Conservation (phyloP, 2,888 invertebrate species). For the Amiota minor region DNA sequence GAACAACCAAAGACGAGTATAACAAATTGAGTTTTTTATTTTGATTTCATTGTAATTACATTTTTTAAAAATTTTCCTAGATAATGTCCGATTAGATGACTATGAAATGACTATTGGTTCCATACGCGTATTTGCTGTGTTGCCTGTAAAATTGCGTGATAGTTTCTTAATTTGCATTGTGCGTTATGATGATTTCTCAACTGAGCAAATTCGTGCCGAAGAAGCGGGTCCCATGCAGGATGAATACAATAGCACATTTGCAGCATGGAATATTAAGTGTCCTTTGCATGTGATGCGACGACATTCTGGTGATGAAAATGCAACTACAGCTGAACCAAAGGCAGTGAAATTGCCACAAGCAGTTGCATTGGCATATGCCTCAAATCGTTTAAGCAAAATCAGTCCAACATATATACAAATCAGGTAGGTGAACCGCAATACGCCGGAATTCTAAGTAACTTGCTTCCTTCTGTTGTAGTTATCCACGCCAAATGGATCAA, state of each 20-base stretch:
- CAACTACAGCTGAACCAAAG: background rate
- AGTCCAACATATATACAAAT: conserved; percentile 69
- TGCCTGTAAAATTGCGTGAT: conserved; percentile 58
- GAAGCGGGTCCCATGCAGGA: conserved; percentile 73
- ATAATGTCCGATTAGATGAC: conserved; percentile 48
- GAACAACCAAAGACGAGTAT: too few species aligned
- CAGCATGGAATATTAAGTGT: conserved; percentile 72
- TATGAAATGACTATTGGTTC: conserved; percentile 55
- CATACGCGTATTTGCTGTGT: conserved; percentile 64
- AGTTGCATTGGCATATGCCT: conserved; percentile 66
- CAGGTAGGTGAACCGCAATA: conserved; percentile 54
- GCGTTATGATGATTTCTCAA: conserved; percentile 62
- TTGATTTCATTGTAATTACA: too few species aligned
- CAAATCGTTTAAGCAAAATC: conserved; percentile 63
- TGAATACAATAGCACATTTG: conserved; percentile 74
- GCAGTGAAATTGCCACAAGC: conserved; percentile 60
- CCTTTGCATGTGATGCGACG: conserved; percentile 55
- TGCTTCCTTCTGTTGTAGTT: conserved; percentile 44
- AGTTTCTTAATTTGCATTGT: conserved; percentile 61
- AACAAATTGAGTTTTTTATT: too few species aligned
- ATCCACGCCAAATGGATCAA: conserved; percentile 62
- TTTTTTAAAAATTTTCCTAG: conserved; percentile 34
- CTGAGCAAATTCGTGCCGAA: conserved; percentile 61
- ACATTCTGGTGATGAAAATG: background rate
- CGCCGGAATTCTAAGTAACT: too few species aligned